Evolutionary conservation across 35 echinoderm and acorn worm genomes (phyloP).

Genomic region (Lytechinus pictus): DNA sequence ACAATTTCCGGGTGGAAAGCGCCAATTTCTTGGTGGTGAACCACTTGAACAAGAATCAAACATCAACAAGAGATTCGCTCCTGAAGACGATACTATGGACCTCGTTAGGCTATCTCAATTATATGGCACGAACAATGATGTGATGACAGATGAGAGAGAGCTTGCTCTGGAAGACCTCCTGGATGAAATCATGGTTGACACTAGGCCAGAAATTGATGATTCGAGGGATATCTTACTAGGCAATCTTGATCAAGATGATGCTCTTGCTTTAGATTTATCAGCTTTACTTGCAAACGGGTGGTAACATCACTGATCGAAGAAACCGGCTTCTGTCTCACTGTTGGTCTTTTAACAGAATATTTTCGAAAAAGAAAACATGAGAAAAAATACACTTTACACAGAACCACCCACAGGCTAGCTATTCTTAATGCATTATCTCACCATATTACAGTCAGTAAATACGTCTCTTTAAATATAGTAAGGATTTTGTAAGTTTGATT

Average conservation of each 20-base stretch:
- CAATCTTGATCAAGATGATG: slow-evolving; percentile 19
- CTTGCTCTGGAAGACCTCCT: slow-evolving; percentile 18
- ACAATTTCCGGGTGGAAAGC: slow-evolving; percentile 47
- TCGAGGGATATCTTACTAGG: slow-evolving; percentile 27
- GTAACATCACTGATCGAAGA: not conserved
- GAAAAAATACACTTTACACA: slow-evolving; percentile 5
- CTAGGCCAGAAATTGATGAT: slow-evolving; percentile 22
- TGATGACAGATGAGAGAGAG: not conserved
- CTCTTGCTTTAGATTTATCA: slow-evolving; percentile 31
- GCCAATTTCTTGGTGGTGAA: slow-evolving; percentile 31
- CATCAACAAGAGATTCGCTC: slow-evolving; percentile 37
- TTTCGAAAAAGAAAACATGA: slow-evolving; percentile 31
- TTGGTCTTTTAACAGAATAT: not conserved
- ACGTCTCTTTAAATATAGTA: too few relatives aligned
- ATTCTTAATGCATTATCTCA: not conserved
- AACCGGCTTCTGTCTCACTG: not conserved
- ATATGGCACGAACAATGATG: not conserved
- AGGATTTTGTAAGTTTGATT: too few relatives aligned
- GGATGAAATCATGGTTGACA: slow-evolving; percentile 37
- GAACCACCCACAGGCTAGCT: not conserved
- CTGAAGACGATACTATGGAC: slow-evolving; percentile 27
- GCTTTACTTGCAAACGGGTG: slow-evolving; percentile 18
- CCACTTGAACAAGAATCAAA: not conserved
- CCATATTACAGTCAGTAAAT: too few relatives aligned
- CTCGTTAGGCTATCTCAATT: not conserved